Percentiles rank a stretch among this genome's conserved stretches.
These are phyloP conservation scores for Tyrophagus putrescentiae DNA, from an alignment of 1,140 invertebrate genomes.

Conservation along the genomic window DNA sequence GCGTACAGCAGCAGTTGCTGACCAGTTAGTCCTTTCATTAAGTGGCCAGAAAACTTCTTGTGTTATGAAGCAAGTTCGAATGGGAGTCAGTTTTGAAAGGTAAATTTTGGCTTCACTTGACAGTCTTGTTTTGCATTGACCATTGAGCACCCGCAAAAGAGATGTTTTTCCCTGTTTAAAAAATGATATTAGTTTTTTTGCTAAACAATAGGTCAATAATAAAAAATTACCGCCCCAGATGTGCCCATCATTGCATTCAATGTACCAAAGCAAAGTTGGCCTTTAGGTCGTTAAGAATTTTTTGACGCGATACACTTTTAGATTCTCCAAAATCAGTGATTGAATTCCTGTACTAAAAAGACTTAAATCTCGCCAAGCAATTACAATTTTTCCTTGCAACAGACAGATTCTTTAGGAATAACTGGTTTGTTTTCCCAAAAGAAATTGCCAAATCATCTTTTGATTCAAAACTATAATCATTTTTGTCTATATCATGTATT, in stretches of 20 bases:
- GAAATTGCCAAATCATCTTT: neutral
- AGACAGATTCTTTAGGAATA: too few species aligned
- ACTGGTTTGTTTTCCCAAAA: too few species aligned
- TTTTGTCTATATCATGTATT: neutral
- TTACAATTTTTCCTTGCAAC: neutral
- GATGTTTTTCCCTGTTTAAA: slow-evolving; percentile 13
- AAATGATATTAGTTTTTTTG: neutral
- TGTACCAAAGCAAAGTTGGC: slow-evolving; percentile 24
- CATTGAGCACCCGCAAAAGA: slow-evolving; percentile 16
- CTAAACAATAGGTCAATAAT: too few species aligned
- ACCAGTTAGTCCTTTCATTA: slow-evolving; percentile 16
- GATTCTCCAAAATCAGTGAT: neutral
- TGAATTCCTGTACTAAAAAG: neutral
- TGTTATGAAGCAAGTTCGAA: slow-evolving; percentile 13
- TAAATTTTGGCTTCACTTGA: neutral
- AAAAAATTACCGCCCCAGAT: slow-evolving; percentile 13
- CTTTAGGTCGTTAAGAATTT: slow-evolving; percentile 45
- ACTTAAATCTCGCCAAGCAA: neutral
- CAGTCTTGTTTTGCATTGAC: slow-evolving; percentile 8
- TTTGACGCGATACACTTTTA: too few species aligned
- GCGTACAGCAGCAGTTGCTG: slow-evolving; percentile 20
- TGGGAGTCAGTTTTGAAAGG: neutral
- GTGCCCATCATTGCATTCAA: slow-evolving; percentile 21
- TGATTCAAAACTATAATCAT: neutral
- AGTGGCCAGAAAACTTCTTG: slow-evolving; percentile 47